Percentiles rank a stretch among this genome's conserved stretches.
Evolutionary conservation across 2,113 vertebrate genomes (phyloP).

Genomic region (Myotis brandtii): DNA sequence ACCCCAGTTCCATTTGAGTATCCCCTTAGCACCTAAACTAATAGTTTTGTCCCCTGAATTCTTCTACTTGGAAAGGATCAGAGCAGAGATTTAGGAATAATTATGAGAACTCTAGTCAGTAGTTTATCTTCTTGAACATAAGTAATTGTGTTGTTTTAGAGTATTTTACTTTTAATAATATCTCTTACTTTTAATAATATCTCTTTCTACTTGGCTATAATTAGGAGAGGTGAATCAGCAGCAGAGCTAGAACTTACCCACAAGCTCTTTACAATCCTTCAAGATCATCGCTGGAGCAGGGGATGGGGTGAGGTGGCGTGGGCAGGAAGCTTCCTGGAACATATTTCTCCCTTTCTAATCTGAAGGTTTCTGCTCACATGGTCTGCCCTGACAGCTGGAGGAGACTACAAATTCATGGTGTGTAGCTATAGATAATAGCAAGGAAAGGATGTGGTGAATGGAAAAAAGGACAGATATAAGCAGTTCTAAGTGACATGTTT

Average conservation of each 20-base stretch:
- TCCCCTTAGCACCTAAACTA: background rate
- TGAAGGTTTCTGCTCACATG: constrained; percentile 46
- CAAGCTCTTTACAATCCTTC: background rate
- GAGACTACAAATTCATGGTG: background rate
- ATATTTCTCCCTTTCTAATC: constrained; percentile 22
- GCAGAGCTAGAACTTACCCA: background rate
- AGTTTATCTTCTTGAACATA: background rate
- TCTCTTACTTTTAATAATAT: background rate
- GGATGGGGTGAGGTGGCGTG: background rate
- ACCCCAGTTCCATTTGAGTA: background rate
- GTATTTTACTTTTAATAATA: background rate
- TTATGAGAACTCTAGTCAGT: background rate
- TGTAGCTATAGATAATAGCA: constrained; percentile 1
- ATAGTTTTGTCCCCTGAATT: background rate
- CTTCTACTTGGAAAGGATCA: constrained; percentile 18
- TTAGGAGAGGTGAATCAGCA: constrained; percentile 49
- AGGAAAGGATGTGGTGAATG: background rate
- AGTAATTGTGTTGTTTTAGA: constrained; percentile 47
- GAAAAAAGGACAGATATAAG: background rate
- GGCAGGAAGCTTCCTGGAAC: constrained; percentile 19
- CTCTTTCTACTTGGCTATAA: background rate
- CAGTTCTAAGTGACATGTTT: constrained; percentile 22
- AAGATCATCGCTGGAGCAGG: background rate
- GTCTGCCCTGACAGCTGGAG: background rate
- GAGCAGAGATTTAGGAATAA: constrained; percentile 48